These are phyloP conservation scores for Nestor notabilis DNA, from an alignment of 2,113 vertebrate genomes.

Conservation along the genomic window DNA sequence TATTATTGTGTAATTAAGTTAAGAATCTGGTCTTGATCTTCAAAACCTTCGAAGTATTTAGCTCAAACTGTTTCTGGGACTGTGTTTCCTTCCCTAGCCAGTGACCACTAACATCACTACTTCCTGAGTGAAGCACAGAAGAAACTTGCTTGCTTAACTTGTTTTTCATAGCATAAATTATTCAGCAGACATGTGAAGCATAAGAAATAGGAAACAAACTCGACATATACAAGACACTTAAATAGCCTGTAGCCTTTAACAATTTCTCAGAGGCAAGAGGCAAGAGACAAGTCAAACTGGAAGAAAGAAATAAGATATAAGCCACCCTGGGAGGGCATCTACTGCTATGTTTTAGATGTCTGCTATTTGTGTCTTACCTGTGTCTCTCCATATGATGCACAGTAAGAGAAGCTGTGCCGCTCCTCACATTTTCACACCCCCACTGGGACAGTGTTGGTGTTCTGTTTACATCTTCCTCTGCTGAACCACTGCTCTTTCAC, in stretches of 20 bases:
- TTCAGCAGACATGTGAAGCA: neutral
- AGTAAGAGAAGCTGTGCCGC: neutral
- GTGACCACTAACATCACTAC: neutral
- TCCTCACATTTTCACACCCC: neutral
- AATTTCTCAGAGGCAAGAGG: neutral
- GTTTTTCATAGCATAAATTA: neutral
- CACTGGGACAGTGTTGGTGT: neutral
- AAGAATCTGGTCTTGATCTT: slow-evolving; percentile 30
- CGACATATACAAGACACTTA: neutral
- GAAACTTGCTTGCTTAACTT: neutral
- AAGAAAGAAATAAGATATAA: neutral
- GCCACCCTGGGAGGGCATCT: neutral
- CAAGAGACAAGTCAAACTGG: neutral
- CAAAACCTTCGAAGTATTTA: slow-evolving; percentile 25
- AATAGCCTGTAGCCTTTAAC: neutral
- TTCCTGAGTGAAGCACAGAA: neutral
- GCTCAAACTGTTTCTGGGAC: neutral
- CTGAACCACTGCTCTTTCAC: neutral
- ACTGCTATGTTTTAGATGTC: neutral
- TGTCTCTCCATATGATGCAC: neutral
- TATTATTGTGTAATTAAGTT: slow-evolving; percentile 44
- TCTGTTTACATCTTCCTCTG: slow-evolving; percentile 5
- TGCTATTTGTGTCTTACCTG: neutral
- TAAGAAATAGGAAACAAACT: neutral
- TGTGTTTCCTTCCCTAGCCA: neutral